phyloP scores from a whole-genome alignment of 2,888 invertebrate species.

The Dioctria rufipes region DNA sequence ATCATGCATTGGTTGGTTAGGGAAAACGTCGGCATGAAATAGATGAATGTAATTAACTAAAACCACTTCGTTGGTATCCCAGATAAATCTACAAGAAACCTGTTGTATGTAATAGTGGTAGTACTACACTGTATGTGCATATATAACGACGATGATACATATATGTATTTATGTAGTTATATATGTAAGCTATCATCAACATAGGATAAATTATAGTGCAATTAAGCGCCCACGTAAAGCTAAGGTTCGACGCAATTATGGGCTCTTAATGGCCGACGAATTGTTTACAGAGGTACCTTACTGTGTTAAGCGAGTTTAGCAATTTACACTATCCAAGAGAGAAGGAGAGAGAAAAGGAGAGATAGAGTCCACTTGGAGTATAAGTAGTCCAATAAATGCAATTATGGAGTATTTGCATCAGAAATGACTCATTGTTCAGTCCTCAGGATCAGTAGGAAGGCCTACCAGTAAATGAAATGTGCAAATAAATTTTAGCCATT shows the following conservation, averaged over 20 bases:
- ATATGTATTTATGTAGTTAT: constrained; percentile 1
- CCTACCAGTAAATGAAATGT: constrained; percentile 12
- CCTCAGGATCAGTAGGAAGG: background rate
- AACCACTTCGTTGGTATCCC: background rate
- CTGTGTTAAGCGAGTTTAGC: background rate
- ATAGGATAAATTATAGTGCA: constrained; percentile 29
- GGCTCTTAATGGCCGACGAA: constrained; percentile 18
- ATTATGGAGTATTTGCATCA: constrained; percentile 30
- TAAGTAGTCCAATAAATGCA: constrained; percentile 5
- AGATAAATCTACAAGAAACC: too few relatives aligned
- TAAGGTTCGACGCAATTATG: constrained; percentile 30
- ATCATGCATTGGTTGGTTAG: too few relatives aligned
- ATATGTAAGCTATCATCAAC: background rate
- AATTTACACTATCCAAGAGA: background rate
- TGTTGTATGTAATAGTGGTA: too few relatives aligned
- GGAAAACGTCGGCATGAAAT: too few relatives aligned
- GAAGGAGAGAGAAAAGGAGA: too few relatives aligned
- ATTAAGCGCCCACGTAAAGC: constrained; percentile 26
- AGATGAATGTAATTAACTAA: background rate
- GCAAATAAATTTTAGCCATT: too few relatives aligned
- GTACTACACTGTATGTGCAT: too few relatives aligned
- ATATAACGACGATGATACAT: background rate
- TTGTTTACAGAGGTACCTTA: constrained; percentile 17
- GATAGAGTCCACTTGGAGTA: too few relatives aligned
- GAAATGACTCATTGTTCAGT: constrained; percentile 26